Percentiles rank a stretch among this genome's conserved stretches.
Evolutionary conservation across 2,797 vertebrate species (phyloP).

Genomic region (Orientallactaga sibirica): DNA sequence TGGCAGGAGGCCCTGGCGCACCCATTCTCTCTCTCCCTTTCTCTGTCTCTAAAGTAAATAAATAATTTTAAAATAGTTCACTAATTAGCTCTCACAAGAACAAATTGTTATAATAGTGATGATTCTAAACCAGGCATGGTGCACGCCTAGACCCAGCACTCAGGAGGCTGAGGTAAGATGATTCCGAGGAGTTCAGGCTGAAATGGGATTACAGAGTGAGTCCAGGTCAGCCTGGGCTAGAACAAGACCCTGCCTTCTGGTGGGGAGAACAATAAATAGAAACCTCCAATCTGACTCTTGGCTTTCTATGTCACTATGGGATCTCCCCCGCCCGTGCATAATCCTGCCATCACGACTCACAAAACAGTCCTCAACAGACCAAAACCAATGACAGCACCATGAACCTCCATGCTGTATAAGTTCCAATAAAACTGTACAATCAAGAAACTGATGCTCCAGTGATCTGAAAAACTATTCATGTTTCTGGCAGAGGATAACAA

Average conservation of each 20-base stretch:
- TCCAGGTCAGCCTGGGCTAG: no score
- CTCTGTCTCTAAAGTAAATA: no score
- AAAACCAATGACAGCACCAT: neutral
- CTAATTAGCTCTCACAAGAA: neutral
- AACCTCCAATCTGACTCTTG: neutral
- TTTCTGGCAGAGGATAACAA: conserved; percentile 28
- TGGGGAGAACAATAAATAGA: no score
- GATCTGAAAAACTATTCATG: neutral
- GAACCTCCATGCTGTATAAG: neutral
- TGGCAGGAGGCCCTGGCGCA: no score
- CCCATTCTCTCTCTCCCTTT: no score
- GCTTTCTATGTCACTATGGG: neutral
- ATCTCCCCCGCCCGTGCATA: neutral
- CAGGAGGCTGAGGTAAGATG: no score
- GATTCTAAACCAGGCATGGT: no score
- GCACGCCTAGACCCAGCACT: no score
- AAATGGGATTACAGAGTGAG: no score
- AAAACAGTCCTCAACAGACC: neutral
- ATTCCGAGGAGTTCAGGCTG: no score
- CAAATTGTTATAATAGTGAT: neutral
- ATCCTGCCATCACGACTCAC: neutral
- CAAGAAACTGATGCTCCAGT: neutral
- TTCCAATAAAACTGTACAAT: neutral
- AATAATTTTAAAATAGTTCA: neutral
- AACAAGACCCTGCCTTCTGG: no score